Conservation (phyloP, 2,888 invertebrate genomes). For the Drosophila pseudotakahashii region DNA sequence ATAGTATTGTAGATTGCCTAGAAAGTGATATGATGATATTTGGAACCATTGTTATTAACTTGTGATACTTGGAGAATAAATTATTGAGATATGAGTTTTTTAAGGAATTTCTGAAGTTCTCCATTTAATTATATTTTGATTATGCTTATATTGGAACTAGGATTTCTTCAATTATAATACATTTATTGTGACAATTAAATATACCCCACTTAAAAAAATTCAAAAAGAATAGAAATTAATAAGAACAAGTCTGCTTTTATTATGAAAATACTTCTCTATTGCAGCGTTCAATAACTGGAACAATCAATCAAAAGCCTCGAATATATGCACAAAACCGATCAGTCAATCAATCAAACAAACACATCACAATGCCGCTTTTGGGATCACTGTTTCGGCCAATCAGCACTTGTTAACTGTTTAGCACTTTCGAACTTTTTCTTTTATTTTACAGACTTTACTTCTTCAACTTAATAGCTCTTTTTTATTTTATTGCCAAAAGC, state of each 20-base stretch:
- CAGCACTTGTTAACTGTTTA: constrained; percentile 27
- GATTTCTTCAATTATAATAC: no score
- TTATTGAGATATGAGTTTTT: no score
- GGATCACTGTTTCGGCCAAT: constrained; percentile 14
- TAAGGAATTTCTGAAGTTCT: no score
- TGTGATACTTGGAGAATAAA: no score
- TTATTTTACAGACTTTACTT: constrained; percentile 15
- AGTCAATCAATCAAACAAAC: not conserved
- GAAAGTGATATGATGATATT: no score
- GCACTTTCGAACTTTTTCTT: constrained; percentile 42
- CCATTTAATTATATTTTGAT: no score
- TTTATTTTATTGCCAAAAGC: constrained; percentile 16
- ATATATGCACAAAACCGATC: not conserved
- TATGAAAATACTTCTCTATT: constrained; percentile 2
- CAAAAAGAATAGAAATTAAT: not conserved
- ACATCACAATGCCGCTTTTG: constrained; percentile 10
- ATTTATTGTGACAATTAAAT: no score
- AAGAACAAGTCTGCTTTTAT: not conserved
- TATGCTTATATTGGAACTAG: no score
- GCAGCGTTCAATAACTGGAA: not conserved
- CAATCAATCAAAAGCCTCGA: not conserved
- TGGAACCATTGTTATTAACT: no score
- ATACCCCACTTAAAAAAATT: no score
- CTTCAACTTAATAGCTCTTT: constrained; percentile 5
- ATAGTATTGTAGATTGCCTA: not conserved